Evolutionary conservation across 2,797 vertebrate genomes (phyloP).

Genomic region (Tangara arthus): DNA sequence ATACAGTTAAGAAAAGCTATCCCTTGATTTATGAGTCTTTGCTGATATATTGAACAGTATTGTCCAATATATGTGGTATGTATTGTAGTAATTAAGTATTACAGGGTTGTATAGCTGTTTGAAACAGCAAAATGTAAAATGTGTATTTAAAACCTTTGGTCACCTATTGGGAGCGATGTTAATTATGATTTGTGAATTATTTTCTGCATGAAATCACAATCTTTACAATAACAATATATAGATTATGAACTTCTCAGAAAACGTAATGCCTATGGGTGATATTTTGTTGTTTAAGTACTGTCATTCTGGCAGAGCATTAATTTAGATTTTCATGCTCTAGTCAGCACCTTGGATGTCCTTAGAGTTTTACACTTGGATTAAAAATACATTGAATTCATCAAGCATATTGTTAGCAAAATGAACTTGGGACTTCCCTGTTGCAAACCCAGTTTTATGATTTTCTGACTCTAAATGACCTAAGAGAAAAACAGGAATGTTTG

Average conservation of each 20-base stretch:
- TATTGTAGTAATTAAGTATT: conserved; percentile 17
- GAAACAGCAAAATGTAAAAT: conserved; percentile 38
- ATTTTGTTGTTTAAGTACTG: conserved; percentile 68
- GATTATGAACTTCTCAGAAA: conserved; percentile 66
- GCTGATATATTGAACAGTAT: conserved; percentile 6
- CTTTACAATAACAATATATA: conserved; percentile 69
- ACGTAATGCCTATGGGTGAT: conserved; percentile 54
- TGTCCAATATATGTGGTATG: neutral
- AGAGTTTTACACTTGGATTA: conserved; percentile 64
- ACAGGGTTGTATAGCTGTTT: conserved; percentile 26
- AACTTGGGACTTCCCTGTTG: conserved; percentile 52
- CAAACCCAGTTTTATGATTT: conserved; percentile 49
- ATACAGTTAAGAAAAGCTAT: neutral
- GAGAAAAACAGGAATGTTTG: conserved; percentile 39
- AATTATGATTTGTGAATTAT: conserved; percentile 67
- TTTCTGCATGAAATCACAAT: conserved; percentile 63
- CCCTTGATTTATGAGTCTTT: conserved; percentile 10
- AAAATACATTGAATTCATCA: conserved; percentile 66
- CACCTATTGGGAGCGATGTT: neutral
- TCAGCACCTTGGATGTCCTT: conserved; percentile 63
- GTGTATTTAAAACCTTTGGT: conserved; percentile 40
- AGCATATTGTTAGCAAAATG: conserved; percentile 60
- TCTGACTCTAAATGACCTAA: conserved; percentile 48
- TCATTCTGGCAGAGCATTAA: conserved; percentile 61
- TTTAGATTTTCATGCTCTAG: conserved; percentile 63